phyloP scores from a whole-genome alignment of 2,888 invertebrate genomes.

The Craniophora ligustri region DNA sequence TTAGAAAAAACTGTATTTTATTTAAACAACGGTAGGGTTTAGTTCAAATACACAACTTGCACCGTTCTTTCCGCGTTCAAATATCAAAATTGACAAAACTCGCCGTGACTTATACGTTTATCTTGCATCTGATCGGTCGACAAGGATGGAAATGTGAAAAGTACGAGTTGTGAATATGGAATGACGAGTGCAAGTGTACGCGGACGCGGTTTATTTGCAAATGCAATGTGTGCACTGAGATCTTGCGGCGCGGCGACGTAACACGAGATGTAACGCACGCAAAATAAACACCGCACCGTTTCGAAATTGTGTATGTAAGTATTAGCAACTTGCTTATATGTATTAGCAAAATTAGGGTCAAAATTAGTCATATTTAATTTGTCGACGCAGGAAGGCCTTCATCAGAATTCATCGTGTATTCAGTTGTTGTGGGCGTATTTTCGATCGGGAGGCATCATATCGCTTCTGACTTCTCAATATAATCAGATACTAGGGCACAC shows the following conservation, averaged over 20 bases:
- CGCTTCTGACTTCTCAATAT: too few relatives aligned
- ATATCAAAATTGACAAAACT: neutral
- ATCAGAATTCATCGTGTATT: too few relatives aligned
- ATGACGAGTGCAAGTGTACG: conserved; percentile 2
- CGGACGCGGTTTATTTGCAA: conserved; percentile 6
- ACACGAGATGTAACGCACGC: neutral
- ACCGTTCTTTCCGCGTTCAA: too few relatives aligned
- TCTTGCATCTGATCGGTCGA: conserved; percentile 4
- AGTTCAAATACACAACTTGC: too few relatives aligned
- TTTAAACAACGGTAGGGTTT: too few relatives aligned
- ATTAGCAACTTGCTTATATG: neutral
- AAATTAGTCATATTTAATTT: neutral
- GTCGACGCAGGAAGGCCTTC: neutral
- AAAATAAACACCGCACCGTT: neutral
- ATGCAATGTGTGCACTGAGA: conserved; percentile 17
- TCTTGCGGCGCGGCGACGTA: conserved; percentile 16
- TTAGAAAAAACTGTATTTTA: too few relatives aligned
- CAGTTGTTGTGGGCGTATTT: too few relatives aligned
- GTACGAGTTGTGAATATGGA: conserved; percentile 11
- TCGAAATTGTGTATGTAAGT: neutral
- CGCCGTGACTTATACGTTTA: neutral
- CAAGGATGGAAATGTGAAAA: conserved; percentile 18
- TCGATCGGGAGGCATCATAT: too few relatives aligned
- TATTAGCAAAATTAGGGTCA: neutral
- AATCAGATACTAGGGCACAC: too few relatives aligned